These are phyloP conservation scores for Drosophila bifasciata DNA, from an alignment of 1,140 invertebrate species.

Conservation along the genomic window DNA sequence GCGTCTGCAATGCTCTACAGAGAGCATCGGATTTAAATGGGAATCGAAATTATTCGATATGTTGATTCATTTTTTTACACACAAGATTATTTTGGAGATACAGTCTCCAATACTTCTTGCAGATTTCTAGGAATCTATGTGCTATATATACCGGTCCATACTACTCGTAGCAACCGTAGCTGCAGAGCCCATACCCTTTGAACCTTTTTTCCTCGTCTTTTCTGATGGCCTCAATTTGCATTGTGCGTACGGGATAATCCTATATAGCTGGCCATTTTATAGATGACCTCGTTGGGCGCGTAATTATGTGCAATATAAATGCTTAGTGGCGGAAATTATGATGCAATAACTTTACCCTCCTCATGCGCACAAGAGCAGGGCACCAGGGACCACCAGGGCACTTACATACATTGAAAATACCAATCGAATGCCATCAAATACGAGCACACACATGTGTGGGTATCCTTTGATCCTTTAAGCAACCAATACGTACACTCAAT, in stretches of 20 bases:
- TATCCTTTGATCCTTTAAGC: slow-evolving; percentile 69
- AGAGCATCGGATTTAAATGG: slow-evolving; percentile 26
- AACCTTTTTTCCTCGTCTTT: neutral
- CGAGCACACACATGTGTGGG: slow-evolving; percentile 11
- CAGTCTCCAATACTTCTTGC: too few species aligned
- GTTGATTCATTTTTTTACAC: neutral
- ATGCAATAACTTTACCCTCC: slow-evolving; percentile 62
- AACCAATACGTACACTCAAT: slow-evolving; percentile 78
- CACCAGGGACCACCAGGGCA: slow-evolving; percentile 37
- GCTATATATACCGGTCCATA: too few species aligned
- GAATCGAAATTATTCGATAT: slow-evolving; percentile 15
- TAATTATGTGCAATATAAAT: slow-evolving; percentile 70
- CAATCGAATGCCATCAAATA: slow-evolving; percentile 43
- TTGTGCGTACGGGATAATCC: slow-evolving; percentile 31
- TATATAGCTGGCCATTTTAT: slow-evolving; percentile 43
- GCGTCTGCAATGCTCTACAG: slow-evolving; percentile 27
- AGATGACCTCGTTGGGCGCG: slow-evolving; percentile 28
- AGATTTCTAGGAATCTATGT: too few species aligned
- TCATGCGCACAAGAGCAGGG: neutral
- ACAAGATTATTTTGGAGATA: too few species aligned
- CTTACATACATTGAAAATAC: slow-evolving; percentile 60
- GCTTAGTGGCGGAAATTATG: slow-evolving; percentile 61
- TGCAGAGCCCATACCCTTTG: neutral
- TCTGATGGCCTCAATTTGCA: slow-evolving; percentile 35
- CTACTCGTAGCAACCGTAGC: neutral